These are phyloP conservation scores for Hirudinaria manillensis DNA, from an alignment of 2,888 invertebrate species.

Conservation along the genomic window DNA sequence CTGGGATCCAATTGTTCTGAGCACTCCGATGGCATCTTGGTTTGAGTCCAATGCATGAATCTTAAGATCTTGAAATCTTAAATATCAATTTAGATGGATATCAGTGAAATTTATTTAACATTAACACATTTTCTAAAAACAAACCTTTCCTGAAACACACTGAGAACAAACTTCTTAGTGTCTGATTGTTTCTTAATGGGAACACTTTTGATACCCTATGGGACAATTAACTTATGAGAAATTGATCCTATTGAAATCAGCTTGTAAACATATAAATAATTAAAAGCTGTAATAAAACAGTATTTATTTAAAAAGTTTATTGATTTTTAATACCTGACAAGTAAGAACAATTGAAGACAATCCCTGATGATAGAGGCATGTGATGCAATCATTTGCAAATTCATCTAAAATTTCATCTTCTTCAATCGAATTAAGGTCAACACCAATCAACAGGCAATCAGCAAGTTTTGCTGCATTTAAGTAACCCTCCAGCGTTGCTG, in stretches of 20 bases:
- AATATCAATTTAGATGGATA: not conserved
- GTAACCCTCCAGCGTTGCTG: constrained; percentile 66
- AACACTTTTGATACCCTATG: constrained; percentile 49
- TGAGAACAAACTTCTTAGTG: constrained; percentile 45
- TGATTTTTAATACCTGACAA: constrained; percentile 50
- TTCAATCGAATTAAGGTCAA: not conserved
- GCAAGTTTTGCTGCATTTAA: constrained; percentile 60
- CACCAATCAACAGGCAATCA: constrained; percentile 59
- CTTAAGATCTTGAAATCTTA: constrained; percentile 62
- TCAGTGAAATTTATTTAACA: not conserved
- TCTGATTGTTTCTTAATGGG: constrained; percentile 50
- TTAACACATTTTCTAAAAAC: not conserved
- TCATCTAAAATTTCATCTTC: constrained; percentile 5
- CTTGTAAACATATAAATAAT: no score
- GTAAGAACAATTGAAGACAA: constrained; percentile 63
- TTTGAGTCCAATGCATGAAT: constrained; percentile 68
- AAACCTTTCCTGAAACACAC: constrained; percentile 45
- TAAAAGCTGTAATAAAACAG: no score
- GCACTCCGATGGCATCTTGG: constrained; percentile 63
- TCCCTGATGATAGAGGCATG: constrained; percentile 74
- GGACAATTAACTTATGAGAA: constrained; percentile 20
- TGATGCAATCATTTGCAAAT: constrained; percentile 69
- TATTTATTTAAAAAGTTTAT: no score
- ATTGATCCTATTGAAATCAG: constrained; percentile 5
- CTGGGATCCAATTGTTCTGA: constrained; percentile 73